These are phyloP conservation scores for Scolopax bukidnonensis DNA, from an alignment of 2,797 vertebrate genomes.

Conservation along the genomic window DNA sequence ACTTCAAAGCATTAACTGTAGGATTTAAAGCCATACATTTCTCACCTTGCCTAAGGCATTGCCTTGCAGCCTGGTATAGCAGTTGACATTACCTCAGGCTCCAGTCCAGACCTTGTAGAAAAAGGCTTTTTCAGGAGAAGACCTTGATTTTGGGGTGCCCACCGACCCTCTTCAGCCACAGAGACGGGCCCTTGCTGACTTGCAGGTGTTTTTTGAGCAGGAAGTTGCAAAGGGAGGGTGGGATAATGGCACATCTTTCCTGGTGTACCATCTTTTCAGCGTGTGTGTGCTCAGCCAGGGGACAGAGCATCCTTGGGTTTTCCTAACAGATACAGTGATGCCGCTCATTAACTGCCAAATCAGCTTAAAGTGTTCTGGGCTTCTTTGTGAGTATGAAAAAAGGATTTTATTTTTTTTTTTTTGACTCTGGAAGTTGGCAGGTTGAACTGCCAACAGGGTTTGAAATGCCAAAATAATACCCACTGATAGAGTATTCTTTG, in stretches of 20 bases:
- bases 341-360: neutral
- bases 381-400: neutral
- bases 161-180: neutral
- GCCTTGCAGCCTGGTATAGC: neutral
- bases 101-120: neutral
- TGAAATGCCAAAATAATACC: neutral
- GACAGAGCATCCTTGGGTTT: neutral
- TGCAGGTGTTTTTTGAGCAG: neutral
- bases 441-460: neutral
- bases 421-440: neutral
- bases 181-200: neutral
- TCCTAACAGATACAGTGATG: neutral
- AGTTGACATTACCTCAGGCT: neutral
- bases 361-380: neutral
- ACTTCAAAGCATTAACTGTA: neutral
- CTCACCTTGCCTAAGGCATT: neutral
- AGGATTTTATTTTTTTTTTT: neutral
- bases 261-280: neutral
- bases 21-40: neutral
- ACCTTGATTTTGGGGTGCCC: neutral
- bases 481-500: conserved; percentile 26
- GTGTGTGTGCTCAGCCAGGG: neutral
- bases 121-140: neutral
- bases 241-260: neutral
- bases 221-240: neutral